Conservation (phyloP, 1,140 invertebrate species). For the Hylaeus anthracinus region DNA sequence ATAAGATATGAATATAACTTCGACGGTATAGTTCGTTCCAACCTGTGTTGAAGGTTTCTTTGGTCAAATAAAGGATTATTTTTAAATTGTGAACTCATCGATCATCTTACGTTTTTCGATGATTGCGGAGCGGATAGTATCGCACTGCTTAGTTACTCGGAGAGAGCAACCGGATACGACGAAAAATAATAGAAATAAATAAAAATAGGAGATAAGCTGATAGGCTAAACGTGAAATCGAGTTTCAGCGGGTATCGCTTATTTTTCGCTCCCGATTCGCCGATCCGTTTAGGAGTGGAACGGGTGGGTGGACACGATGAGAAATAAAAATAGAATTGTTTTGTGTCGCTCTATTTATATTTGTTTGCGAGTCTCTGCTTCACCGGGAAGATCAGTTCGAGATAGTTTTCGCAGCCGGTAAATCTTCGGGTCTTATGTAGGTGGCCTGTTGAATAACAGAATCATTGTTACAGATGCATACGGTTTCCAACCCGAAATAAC, state of each 20-base stretch:
- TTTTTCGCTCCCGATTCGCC: slow-evolving; percentile 37
- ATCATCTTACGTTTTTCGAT: too few relatives aligned
- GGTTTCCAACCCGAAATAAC: too few relatives aligned
- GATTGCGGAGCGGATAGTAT: too few relatives aligned
- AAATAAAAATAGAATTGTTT: slow-evolving; percentile 60
- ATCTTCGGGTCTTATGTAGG: neutral
- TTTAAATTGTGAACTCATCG: too few relatives aligned
- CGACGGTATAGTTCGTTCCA: too few relatives aligned
- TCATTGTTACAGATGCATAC: too few relatives aligned
- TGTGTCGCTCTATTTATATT: slow-evolving; percentile 59
- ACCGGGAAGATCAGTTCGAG: slow-evolving; percentile 26
- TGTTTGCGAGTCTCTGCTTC: slow-evolving; percentile 39
- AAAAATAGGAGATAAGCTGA: neutral
- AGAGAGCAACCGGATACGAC: too few relatives aligned
- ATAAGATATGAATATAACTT: too few relatives aligned
- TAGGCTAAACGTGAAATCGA: slow-evolving; percentile 4
- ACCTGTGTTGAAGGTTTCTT: too few relatives aligned
- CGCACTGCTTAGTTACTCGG: too few relatives aligned
- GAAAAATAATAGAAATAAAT: too few relatives aligned
- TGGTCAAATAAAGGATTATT: too few relatives aligned
- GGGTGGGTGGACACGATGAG: slow-evolving; percentile 40
- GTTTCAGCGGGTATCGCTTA: slow-evolving; percentile 24
- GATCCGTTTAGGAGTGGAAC: slow-evolving; percentile 22
- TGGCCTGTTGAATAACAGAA: neutral
- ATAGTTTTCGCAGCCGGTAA: slow-evolving; percentile 13